These are phyloP conservation scores for Odontamblyopus lacepedii DNA, from an alignment of 2,797 vertebrate genomes.

Conservation along the genomic window DNA sequence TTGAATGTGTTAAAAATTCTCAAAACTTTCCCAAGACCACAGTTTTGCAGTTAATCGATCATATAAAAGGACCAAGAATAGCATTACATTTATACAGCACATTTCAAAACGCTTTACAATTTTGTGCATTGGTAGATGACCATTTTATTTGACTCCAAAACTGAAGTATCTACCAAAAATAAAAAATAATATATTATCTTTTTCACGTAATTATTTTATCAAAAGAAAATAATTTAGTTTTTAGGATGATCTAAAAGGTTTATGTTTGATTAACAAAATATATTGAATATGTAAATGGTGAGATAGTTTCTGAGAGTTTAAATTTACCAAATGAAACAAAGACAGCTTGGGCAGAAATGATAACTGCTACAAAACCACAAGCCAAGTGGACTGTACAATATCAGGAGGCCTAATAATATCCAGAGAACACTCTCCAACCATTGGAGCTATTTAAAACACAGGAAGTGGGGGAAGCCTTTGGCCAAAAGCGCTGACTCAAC, in stretches of 20 bases:
- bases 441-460: constrained; percentile 56
- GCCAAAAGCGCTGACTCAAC: constrained; percentile 65
- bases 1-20: constrained; percentile 1
- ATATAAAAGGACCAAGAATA: not conserved
- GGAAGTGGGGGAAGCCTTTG: constrained; percentile 61
- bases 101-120: too few relatives aligned
- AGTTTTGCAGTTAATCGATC: not conserved
- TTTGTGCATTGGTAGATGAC: too few relatives aligned
- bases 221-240: too few relatives aligned
- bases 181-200: too few relatives aligned
- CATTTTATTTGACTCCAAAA: too few relatives aligned
- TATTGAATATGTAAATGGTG: too few relatives aligned
- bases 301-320: too few relatives aligned
- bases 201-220: too few relatives aligned
- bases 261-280: too few relatives aligned
- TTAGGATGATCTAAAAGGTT: too few relatives aligned
- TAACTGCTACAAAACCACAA: constrained; percentile 61
- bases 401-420: constrained; percentile 46
- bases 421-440: constrained; percentile 56
- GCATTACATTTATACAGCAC: too few relatives aligned
- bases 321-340: constrained; percentile 55
- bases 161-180: too few relatives aligned
- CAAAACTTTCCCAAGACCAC: not conserved
- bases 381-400: constrained; percentile 62
- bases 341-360: constrained; percentile 61